phyloP scores from a whole-genome alignment of 2,113 vertebrate genomes.

The Rana temporaria region DNA sequence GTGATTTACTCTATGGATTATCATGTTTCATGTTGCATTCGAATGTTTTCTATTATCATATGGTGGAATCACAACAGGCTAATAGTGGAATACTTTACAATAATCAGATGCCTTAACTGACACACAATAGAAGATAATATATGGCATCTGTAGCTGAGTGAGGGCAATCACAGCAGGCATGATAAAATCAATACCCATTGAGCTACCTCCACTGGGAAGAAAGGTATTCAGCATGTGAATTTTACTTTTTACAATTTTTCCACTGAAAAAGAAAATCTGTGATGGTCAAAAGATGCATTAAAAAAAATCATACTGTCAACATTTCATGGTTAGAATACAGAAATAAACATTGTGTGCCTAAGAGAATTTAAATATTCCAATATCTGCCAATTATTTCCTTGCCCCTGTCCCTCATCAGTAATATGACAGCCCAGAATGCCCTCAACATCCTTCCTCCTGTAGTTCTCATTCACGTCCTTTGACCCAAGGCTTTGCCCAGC shows the following conservation, averaged over 20 bases:
- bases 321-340: conserved; percentile 12
- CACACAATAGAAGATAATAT: conserved; percentile 29
- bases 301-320: conserved; percentile 34
- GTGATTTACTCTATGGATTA: no score
- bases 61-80: not conserved
- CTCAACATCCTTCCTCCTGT: conserved; percentile 29
- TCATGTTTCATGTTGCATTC: no score
- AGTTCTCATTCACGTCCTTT: conserved; percentile 2
- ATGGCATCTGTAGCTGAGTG: conserved; percentile 32
- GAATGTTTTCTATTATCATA: not conserved
- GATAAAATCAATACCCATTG: conserved; percentile 52
- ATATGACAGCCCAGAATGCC: conserved; percentile 42
- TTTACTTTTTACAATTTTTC: conserved; percentile 24
- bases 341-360: not conserved
- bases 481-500: conserved; percentile 8
- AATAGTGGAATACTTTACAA: not conserved
- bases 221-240: conserved; percentile 35
- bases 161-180: conserved; percentile 48
- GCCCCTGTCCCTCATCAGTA: conserved; percentile 7
- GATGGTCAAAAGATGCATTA: not conserved
- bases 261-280: not conserved
- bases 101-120: conserved; percentile 20
- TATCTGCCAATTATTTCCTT: conserved; percentile 58
- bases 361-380: conserved; percentile 29
- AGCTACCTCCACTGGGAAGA: conserved; percentile 42